Evolutionary conservation across 2,888 invertebrate species (phyloP), one percentile per base, ranked within the genome.

Genomic region (Pharmacophagus antenor): DNA sequence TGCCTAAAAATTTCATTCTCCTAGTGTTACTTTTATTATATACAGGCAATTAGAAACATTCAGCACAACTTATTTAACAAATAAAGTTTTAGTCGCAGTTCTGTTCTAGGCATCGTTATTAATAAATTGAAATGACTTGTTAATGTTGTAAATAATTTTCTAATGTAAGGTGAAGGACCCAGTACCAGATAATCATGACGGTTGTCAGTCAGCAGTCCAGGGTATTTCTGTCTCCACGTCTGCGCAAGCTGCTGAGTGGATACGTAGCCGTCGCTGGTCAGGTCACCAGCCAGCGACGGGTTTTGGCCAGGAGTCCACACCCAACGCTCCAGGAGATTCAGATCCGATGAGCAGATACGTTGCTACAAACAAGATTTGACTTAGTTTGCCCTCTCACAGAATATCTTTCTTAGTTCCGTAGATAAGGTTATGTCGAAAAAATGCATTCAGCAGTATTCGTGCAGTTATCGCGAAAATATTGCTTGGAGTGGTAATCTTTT

Each of bases 171-270:
- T 37, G 0, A 37, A 37, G n/a, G n/a, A 37, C n/a, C 15, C 37
- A 37, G 37, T 50, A 94, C 94, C 85, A 92, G 73, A 68, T 92
- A 94, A 59, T 93, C 82, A 57, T 88, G 78, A 22, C 82, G 79
- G 50, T 90, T 88, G 55, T 91, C 91, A 0, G 88, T 87, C 20
- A 96, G 80, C 0, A 96, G 81, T 0, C 92, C 88, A 0, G 94
- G 93, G 74, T 93, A 95, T 70, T 92, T 92, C 18, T 92, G 88
- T 72, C 92, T 93, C 82, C 94, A 94, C 23, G 94, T 88, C 69
- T 93, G 91, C 0, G 95, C 96, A 1, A 95, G 82, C 56, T 93
- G 92, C 72, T 92, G 92, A 25, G 95, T 82, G 71, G 94, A 94
- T 68, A 94, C 92, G 72, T 92, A 93, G 0, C 93, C 93, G 63